Base-by-base conservation (phyloP, 2,888 invertebrate species). In the Myopa tessellatipennis region DNA sequence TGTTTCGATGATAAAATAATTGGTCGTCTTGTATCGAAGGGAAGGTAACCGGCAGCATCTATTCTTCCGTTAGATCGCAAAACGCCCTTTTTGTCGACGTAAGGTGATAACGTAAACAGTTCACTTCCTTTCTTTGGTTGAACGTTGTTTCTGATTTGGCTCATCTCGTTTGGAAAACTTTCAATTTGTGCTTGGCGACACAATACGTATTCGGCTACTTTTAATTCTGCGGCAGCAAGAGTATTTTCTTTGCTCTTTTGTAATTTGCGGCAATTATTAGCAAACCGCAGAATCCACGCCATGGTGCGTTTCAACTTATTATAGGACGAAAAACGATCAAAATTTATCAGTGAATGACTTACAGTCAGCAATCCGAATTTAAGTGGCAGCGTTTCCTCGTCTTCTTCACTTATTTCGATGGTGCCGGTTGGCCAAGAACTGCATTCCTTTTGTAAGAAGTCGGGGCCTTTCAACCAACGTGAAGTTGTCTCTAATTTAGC, bases 21-120 rank as follows among this genome's bases (percentile, higher is more conserved):
- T 18, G 7, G 82, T 14, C 79, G 67, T 67, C 74, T 68, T 4
- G 65, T 18, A 10, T 61, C 26, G 18, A 76, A 79, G 10, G 80
- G 77, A 12, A 81, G 76, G 71, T 77, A 79, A 60, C 77, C 77
- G 34, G 67, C 79, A 38, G 76, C 77, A 55, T 79, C 76, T 38
- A 77, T 71, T 7, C 78, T 74, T 45, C 78, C 79, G 16, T 69
- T 45, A 12, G 52, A 52, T 12, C 71, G 60, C 16, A 69, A 40
- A 16, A 50, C 50, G 7, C 52, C 50, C 18, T 7, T 26, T 3
- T 69, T 50, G 10, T 69, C 69, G 1, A 69, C 4, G 12, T 69
- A 69, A 7, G 40, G 26, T 7, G 45, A 10, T 12, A 58, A 58
- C 6, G 58, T 58, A 58, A 58, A 58, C 12, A 58, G 58, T 12